A percentile compares a stretch with the other conserved stretches of the same genome.
phyloP scores from a whole-genome alignment of 1,140 invertebrate genomes.

The Zaprionus tsacasi region DNA sequence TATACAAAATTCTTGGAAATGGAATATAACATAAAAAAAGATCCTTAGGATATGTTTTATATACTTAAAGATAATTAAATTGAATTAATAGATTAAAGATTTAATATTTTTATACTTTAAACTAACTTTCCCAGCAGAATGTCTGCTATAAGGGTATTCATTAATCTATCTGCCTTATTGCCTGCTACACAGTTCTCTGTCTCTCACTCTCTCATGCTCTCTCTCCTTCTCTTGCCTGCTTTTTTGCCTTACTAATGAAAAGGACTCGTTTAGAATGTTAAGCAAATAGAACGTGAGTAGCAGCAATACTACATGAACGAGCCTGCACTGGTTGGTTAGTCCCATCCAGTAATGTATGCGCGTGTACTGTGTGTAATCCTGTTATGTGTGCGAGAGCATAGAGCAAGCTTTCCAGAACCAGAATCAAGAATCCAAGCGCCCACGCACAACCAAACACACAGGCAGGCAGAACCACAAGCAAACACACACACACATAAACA shows the following conservation, averaged over 20 bases:
- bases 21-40: no score
- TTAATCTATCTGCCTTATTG: background rate
- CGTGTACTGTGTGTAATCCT: conserved; percentile 71
- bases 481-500: conserved; percentile 17
- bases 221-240: background rate
- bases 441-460: conserved; percentile 16
- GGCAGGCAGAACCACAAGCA: conserved; percentile 1
- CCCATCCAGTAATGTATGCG: conserved; percentile 60
- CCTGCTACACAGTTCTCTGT: background rate
- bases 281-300: conserved; percentile 81
- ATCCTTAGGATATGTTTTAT: no score
- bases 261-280: conserved; percentile 80
- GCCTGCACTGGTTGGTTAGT: conserved; percentile 45
- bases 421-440: background rate
- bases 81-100: no score
- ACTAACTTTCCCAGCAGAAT: no score
- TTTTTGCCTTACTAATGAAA: conserved; percentile 73
- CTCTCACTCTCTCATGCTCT: background rate
- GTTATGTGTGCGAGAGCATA: conserved; percentile 33
- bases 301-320: conserved; percentile 56
- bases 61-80: no score
- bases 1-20: no score
- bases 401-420: conserved; percentile 9
- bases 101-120: no score
- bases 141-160: conserved; percentile 4